Evolutionary conservation across 2,888 invertebrate species (phyloP).

Genomic region (Drosophila anomalipes): DNA sequence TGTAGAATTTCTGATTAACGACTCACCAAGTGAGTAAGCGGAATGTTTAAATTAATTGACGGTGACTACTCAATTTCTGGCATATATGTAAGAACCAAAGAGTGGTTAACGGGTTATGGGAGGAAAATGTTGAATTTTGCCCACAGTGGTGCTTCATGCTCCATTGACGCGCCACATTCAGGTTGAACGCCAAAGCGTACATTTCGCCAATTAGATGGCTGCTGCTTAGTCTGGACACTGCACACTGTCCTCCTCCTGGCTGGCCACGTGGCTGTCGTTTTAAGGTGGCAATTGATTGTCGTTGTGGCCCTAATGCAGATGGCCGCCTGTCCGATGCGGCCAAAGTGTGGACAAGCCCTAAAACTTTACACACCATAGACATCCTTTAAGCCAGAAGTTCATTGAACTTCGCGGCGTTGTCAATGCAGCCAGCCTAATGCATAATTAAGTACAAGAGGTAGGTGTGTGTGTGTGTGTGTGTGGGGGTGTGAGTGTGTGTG

Average conservation of each 20-base stretch:
- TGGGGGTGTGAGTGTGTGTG: no score
- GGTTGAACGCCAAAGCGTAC: conserved; percentile 54
- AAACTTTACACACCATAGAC: conserved; percentile 13
- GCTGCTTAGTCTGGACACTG: conserved; percentile 10
- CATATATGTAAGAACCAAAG: neutral
- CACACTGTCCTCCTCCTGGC: neutral
- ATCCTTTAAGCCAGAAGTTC: conserved; percentile 38
- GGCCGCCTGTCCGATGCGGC: conserved; percentile 16
- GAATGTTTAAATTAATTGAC: neutral
- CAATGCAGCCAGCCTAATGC: conserved; percentile 72
- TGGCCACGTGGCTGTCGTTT: conserved; percentile 48
- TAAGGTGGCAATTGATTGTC: conserved; percentile 74
- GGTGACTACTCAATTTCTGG: neutral
- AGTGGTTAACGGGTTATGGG: neutral
- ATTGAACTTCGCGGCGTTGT: conserved; percentile 56
- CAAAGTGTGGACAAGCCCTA: conserved; percentile 19
- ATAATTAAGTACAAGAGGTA: conserved; percentile 71
- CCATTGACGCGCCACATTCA: conserved; percentile 65
- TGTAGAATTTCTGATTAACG: neutral
- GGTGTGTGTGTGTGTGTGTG: conserved; percentile 10
- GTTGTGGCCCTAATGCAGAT: conserved; percentile 61
- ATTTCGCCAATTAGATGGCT: conserved; percentile 73
- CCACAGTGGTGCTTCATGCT: conserved; percentile 34
- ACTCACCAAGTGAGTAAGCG: neutral
- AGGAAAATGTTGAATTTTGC: neutral